Conservation (phyloP, 2,797 vertebrate species). For the Pseudochirops corinnae region DNA sequence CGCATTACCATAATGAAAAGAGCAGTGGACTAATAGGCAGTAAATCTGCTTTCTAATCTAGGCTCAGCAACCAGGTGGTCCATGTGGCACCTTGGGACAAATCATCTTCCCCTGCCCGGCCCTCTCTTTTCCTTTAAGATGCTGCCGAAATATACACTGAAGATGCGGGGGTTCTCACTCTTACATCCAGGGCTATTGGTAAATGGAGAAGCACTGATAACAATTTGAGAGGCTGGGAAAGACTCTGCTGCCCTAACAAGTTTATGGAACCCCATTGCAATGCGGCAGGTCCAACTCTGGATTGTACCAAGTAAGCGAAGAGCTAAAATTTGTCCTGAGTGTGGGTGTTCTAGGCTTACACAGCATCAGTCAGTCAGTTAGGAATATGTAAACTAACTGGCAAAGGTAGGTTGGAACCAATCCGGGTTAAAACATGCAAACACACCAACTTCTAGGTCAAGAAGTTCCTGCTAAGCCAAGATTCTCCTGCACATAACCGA, state of each 20-base stretch:
- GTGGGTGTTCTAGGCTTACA: background rate
- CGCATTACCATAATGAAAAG: background rate
- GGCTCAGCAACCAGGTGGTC: background rate
- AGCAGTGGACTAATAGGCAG: background rate
- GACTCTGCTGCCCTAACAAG: background rate
- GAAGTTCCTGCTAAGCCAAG: background rate
- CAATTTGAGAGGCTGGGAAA: background rate
- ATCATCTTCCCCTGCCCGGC: background rate
- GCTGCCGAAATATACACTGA: background rate
- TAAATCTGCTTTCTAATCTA: background rate
- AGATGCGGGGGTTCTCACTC: background rate
- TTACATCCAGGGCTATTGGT: background rate
- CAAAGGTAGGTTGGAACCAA: background rate
- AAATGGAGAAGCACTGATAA: background rate
- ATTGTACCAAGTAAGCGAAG: background rate
- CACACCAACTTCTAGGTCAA: background rate
- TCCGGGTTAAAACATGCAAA: background rate
- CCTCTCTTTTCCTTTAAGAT: background rate
- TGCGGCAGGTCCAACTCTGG: background rate
- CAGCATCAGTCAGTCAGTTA: background rate
- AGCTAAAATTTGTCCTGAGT: background rate
- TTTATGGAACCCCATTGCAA: background rate
- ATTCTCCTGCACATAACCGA: background rate
- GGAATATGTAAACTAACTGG: background rate
- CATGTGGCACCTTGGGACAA: background rate